A percentile compares a stretch with the other conserved stretches of the same genome.
These are phyloP conservation scores for Spinus pinus DNA, from an alignment of 2,797 vertebrate genomes.

Conservation along the genomic window DNA sequence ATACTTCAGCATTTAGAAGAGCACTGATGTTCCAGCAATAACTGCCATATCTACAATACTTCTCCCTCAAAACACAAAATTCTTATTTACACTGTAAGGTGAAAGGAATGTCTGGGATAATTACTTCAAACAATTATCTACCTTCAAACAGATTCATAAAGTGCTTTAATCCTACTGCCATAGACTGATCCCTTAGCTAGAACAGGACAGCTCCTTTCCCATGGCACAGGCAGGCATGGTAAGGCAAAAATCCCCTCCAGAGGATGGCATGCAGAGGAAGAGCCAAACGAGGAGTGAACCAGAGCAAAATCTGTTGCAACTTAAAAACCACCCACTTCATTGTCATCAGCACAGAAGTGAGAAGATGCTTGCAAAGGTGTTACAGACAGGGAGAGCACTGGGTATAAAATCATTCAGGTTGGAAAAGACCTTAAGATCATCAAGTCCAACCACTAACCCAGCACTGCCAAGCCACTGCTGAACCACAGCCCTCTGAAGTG, in stretches of 20 bases:
- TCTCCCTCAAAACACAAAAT: neutral
- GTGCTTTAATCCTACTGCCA: neutral
- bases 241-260: neutral
- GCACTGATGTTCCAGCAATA: neutral
- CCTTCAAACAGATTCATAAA: neutral
- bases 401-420: neutral
- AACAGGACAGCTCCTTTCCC: neutral
- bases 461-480: neutral
- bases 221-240: rapidly evolving
- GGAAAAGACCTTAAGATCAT: neutral
- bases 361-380: neutral
- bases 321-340: neutral
- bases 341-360: neutral
- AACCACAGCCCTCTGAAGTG: neutral
- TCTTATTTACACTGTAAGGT: neutral
- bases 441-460: neutral
- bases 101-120: neutral
- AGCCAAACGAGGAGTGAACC: neutral
- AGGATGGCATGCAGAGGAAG: neutral
- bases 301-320: neutral
- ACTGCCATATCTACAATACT: neutral
- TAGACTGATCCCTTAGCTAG: neutral
- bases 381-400: neutral
- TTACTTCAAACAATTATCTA: neutral
- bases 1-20: neutral